Conservation (phyloP, 2,797 vertebrate species). For the Pampus argenteus region DNA sequence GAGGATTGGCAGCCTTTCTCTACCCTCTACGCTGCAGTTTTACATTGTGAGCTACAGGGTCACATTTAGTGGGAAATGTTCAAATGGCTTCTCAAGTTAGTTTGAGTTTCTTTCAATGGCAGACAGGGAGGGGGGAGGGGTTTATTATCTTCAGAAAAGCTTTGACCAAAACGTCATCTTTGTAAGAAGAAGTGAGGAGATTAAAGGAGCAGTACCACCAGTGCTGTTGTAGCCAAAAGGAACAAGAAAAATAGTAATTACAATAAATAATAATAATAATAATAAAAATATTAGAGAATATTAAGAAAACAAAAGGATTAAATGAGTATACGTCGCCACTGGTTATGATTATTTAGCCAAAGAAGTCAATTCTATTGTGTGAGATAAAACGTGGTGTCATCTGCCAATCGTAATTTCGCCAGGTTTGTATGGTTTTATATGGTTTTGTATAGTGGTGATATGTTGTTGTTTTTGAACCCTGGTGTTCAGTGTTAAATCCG, state of each 20-base stretch:
- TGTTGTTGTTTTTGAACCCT: too few relatives aligned
- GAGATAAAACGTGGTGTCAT: background rate
- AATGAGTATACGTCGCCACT: background rate
- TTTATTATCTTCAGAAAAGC: slow-evolving; percentile 33
- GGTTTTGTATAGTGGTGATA: too few relatives aligned
- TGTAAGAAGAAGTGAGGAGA: background rate
- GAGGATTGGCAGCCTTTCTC: slow-evolving; percentile 50
- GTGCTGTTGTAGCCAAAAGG: too few relatives aligned
- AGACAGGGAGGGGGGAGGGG: slow-evolving; percentile 41
- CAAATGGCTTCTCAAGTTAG: slow-evolving; percentile 61
- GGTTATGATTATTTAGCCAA: background rate
- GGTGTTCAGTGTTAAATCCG: too few relatives aligned
- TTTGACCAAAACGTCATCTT: slow-evolving; percentile 12
- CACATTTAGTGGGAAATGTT: slow-evolving; percentile 51
- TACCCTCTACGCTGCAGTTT: slow-evolving; percentile 60
- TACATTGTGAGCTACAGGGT: slow-evolving; percentile 50
- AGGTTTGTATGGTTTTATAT: background rate
- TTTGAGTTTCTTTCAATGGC: slow-evolving; percentile 57
- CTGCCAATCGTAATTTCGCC: background rate
- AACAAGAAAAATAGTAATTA: too few relatives aligned
- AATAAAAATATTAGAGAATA: too few relatives aligned
- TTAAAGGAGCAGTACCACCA: background rate
- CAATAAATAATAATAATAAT: too few relatives aligned
- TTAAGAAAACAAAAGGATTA: background rate
- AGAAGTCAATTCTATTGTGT: too few relatives aligned